phyloP scores from a whole-genome alignment of 2,888 invertebrate species.

The Erpobdella octoculata region DNA sequence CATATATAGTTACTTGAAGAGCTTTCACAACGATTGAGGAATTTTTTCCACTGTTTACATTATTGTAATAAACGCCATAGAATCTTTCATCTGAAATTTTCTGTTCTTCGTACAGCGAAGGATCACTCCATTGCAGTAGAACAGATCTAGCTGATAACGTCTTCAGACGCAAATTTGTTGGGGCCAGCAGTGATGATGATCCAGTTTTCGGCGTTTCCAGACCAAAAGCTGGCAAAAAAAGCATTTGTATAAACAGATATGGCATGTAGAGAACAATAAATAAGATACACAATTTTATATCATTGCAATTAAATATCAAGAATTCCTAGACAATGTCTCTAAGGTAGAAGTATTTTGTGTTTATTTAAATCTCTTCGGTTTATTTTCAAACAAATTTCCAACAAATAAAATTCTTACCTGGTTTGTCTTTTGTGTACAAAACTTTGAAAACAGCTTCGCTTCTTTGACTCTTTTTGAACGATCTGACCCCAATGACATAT shows the following conservation, averaged over 20 bases:
- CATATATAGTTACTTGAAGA: constrained; percentile 66
- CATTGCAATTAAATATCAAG: too few species aligned
- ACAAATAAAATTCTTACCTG: constrained; percentile 20
- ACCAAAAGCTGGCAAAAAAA: not conserved
- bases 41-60: constrained; percentile 25
- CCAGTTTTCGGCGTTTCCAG: not conserved
- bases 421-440: constrained; percentile 34
- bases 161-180: constrained; percentile 31
- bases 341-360: too few species aligned
- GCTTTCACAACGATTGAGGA: constrained; percentile 69
- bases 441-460: constrained; percentile 37
- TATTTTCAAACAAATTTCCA: not conserved
- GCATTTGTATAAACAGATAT: too few species aligned
- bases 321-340: too few species aligned
- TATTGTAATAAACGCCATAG: constrained; percentile 36
- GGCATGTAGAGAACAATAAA: too few species aligned
- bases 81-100: constrained; percentile 36
- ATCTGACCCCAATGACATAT: constrained; percentile 37
- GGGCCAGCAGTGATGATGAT: constrained; percentile 17
- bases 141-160: constrained; percentile 33
- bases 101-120: constrained; percentile 35
- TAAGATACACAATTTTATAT: too few species aligned
- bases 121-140: constrained; percentile 37
- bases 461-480: constrained; percentile 36
- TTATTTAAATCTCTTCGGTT: too few species aligned